These are phyloP conservation scores for Neolamprologus brichardi DNA, from an alignment of 2,113 vertebrate species.

Conservation along the genomic window DNA sequence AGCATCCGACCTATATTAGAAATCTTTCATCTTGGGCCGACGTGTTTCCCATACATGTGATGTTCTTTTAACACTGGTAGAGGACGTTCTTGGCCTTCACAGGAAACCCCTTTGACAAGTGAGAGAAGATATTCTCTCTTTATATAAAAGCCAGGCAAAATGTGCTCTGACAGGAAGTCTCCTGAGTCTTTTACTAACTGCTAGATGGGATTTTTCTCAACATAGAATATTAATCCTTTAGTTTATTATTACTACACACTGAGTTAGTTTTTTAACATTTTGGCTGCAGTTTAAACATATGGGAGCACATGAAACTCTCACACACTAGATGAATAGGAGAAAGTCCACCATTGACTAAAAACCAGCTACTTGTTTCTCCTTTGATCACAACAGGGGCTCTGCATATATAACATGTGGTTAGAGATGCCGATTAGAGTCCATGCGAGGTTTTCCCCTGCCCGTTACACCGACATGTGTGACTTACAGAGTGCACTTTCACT, in stretches of 20 bases:
- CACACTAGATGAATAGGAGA: background rate
- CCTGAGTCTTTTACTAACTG: constrained; percentile 2
- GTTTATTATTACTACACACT: constrained; percentile 15
- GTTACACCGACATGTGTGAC: background rate
- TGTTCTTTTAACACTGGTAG: constrained; percentile 34
- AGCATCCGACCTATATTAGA: constrained; percentile 53
- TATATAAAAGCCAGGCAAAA: constrained; percentile 44
- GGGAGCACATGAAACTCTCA: background rate
- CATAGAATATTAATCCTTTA: constrained; percentile 14
- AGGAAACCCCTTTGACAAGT: constrained; percentile 49
- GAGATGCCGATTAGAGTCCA: constrained; percentile 16
- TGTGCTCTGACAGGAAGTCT: constrained; percentile 36
- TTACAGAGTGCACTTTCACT: background rate
- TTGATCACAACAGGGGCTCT: background rate
- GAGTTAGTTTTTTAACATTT: background rate
- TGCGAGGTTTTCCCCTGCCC: background rate
- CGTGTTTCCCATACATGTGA: constrained; percentile 50
- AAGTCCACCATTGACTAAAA: constrained; percentile 2
- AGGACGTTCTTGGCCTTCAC: constrained; percentile 57
- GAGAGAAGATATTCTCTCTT: constrained; percentile 40
- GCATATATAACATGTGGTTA: background rate
- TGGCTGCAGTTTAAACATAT: background rate
- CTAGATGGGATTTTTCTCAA: constrained; percentile 17
- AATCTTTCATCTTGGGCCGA: constrained; percentile 55
- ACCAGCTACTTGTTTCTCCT: background rate